Conservation (phyloP, 2,113 vertebrate genomes). For the Dryoscopus gambensis region DNA sequence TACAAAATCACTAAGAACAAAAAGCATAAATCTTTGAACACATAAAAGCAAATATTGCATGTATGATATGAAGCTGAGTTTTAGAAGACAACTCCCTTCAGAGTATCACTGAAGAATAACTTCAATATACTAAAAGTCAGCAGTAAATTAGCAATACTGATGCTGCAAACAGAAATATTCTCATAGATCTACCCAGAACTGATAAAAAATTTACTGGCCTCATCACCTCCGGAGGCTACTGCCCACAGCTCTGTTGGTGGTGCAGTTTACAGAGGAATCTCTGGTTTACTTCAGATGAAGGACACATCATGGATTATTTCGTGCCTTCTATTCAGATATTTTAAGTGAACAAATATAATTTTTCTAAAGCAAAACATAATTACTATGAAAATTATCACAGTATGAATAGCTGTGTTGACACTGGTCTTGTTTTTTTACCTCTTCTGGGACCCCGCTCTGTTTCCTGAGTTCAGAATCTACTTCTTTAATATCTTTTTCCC, state of each 20-base stretch:
- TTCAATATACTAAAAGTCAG: neutral
- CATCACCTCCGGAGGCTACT: neutral
- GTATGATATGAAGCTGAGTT: neutral
- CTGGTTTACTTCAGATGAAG: neutral
- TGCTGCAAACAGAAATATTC: neutral
- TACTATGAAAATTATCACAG: neutral
- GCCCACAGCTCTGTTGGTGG: neutral
- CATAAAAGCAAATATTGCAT: neutral
- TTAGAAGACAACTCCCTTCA: neutral
- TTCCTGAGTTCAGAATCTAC: conserved; percentile 84
- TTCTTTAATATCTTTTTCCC: conserved; percentile 91
- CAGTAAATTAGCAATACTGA: neutral
- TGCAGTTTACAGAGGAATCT: neutral
- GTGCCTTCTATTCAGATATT: neutral
- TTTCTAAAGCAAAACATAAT: neutral
- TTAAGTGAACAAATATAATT: neutral
- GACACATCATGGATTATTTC: neutral
- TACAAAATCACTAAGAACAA: neutral
- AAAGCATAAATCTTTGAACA: neutral
- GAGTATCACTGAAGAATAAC: neutral
- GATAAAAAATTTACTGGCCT: neutral
- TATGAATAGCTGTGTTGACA: neutral
- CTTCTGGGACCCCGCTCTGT: conserved; percentile 68
- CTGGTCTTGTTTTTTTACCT: conserved; percentile 29
- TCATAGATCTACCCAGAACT: neutral